Evolutionary conservation across 2,797 vertebrate species (phyloP).

Genomic region (Eleutherodactylus coqui): DNA sequence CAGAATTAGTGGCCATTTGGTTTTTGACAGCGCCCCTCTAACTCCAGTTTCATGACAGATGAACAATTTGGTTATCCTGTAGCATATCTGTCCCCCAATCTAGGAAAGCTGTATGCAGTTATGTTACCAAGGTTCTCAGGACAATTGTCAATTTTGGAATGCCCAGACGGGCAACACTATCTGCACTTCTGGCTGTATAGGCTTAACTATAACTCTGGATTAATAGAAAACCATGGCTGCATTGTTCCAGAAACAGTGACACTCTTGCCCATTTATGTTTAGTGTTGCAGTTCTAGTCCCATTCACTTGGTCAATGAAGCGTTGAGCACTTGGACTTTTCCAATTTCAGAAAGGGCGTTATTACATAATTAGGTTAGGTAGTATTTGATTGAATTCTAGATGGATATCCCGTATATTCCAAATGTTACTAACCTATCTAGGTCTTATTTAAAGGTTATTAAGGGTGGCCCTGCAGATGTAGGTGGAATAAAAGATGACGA

Average conservation of each 20-base stretch:
- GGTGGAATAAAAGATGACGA: slow-evolving; percentile 85
- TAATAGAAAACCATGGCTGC: not conserved
- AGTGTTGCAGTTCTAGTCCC: not conserved
- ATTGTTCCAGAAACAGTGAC: not conserved
- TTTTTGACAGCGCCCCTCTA: not conserved
- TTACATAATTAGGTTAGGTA: not conserved
- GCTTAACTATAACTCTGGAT: not conserved
- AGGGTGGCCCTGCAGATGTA: slow-evolving; percentile 77
- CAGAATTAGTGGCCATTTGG: not conserved
- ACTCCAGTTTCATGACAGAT: not conserved
- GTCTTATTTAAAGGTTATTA: slow-evolving; percentile 78
- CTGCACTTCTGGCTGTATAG: not conserved
- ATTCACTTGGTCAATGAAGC: not conserved
- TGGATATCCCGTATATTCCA: not conserved
- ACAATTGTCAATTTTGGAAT: not conserved
- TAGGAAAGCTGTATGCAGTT: not conserved
- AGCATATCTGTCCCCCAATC: not conserved
- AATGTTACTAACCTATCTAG: slow-evolving; percentile 36
- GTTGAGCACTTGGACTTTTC: not conserved
- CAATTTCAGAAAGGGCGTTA: not conserved
- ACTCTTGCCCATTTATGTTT: not conserved
- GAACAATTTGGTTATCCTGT: not conserved
- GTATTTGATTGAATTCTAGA: not conserved
- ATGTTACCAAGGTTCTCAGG: not conserved
- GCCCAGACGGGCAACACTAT: not conserved